These are phyloP conservation scores for Pachyuromys duprasi DNA, from an alignment of 2,797 vertebrate species.

Conservation along the genomic window DNA sequence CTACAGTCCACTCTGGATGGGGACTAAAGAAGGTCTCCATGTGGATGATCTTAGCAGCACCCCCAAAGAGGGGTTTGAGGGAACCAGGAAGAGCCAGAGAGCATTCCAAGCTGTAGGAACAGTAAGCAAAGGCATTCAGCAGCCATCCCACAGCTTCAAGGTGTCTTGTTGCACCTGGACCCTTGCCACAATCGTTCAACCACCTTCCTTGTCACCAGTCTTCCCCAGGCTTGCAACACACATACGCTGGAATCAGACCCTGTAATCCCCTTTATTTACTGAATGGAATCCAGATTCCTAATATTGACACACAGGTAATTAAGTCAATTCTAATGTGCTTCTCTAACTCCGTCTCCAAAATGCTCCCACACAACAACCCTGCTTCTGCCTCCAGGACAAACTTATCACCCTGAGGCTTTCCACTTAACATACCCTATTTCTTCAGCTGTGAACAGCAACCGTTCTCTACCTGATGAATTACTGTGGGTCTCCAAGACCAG, in stretches of 20 bases:
- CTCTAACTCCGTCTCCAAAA: not conserved
- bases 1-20: not conserved
- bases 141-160: not conserved
- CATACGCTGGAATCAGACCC: not conserved
- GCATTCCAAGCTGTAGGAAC: accelerated
- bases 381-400: not conserved
- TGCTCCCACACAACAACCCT: not conserved
- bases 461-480: not conserved
- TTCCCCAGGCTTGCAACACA: not conserved
- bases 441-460: not conserved
- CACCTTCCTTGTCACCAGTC: not conserved
- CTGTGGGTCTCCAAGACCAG: not conserved
- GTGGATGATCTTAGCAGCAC: not conserved
- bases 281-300: not conserved
- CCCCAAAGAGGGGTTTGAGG: not conserved
- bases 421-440: too few species aligned
- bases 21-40: not conserved
- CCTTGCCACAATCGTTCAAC: not conserved
- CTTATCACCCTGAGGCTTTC: not conserved
- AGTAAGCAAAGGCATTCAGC: not conserved
- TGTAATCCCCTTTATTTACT: not conserved
- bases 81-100: not conserved
- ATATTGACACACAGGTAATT: not conserved
- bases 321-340: not conserved
- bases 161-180: not conserved